Conservation (phyloP, 2,888 invertebrate genomes). For the Leptopterna dolabrata region DNA sequence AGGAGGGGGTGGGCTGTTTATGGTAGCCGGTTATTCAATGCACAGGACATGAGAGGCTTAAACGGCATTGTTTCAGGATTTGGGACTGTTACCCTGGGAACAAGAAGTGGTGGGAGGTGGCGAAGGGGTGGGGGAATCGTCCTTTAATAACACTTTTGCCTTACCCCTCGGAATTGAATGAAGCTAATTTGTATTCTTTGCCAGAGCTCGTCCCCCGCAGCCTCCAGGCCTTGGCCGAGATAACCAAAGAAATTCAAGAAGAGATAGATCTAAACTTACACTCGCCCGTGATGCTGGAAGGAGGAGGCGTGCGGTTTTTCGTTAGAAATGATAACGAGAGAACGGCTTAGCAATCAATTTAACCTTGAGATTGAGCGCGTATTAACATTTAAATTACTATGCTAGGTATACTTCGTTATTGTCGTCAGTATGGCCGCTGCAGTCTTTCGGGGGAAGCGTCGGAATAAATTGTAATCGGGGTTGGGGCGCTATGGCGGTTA, state of each 20-base stretch:
- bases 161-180: conserved; percentile 40
- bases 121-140: conserved; percentile 2
- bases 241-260: conserved; percentile 47
- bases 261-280: conserved; percentile 37
- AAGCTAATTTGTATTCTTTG: conserved; percentile 47
- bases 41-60: conserved; percentile 24
- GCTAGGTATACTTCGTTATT: conserved; percentile 27
- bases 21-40: conserved; percentile 26
- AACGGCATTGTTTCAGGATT: conserved; percentile 36
- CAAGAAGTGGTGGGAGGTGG: neutral
- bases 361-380: conserved; percentile 28
- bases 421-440: neutral
- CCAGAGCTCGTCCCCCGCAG: neutral
- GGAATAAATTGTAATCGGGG: neutral
- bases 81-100: conserved; percentile 17
- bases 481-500: neutral
- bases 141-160: conserved; percentile 47
- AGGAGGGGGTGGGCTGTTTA: neutral
- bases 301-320: conserved; percentile 15
- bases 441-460: neutral
- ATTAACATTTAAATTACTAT: conserved; percentile 44
- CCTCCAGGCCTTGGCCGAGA: neutral
- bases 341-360: conserved; percentile 45
- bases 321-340: conserved; percentile 42
- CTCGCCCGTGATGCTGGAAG: neutral